Conservation (phyloP, 2,797 vertebrate species). For the Eremophila alpestris region DNA sequence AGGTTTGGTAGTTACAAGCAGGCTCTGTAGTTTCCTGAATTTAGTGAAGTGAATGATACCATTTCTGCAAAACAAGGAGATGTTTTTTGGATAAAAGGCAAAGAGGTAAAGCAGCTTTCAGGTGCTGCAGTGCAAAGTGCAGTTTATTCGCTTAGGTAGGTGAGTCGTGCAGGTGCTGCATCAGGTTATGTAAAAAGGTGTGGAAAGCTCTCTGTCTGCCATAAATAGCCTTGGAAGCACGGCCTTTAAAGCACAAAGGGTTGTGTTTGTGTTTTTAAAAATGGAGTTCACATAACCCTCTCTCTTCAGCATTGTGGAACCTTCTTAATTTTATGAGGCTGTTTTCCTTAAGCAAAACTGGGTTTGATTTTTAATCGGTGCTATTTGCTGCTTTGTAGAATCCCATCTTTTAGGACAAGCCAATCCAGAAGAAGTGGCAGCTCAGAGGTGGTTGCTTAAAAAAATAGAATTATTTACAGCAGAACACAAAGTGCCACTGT, state of each 20-base stretch:
- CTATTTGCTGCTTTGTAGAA: not conserved
- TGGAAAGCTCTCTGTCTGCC: not conserved
- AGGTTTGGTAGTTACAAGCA: not conserved
- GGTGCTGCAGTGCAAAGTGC: not conserved
- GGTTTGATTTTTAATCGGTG: not conserved
- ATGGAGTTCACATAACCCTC: fast-evolving
- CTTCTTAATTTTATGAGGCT: not conserved
- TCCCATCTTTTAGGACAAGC: not conserved
- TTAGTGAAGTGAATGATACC: not conserved
- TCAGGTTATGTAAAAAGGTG: not conserved
- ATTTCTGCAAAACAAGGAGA: not conserved
- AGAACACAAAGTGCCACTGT: not conserved
- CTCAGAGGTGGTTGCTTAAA: not conserved
- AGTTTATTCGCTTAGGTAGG: not conserved
- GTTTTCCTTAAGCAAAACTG: not conserved
- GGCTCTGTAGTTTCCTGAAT: fast-evolving
- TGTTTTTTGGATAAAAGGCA: not conserved
- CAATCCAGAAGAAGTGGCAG: not conserved
- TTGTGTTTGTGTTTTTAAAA: not conserved
- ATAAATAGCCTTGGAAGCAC: not conserved
- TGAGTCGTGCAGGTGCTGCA: not conserved
- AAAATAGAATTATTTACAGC: slow-evolving; percentile 15
- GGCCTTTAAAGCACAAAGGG: not conserved
- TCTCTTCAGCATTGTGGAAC: not conserved
- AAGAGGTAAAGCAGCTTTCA: not conserved